Conservation (phyloP, 1,140 invertebrate genomes). For the Muscidifurax raptorellus region DNA sequence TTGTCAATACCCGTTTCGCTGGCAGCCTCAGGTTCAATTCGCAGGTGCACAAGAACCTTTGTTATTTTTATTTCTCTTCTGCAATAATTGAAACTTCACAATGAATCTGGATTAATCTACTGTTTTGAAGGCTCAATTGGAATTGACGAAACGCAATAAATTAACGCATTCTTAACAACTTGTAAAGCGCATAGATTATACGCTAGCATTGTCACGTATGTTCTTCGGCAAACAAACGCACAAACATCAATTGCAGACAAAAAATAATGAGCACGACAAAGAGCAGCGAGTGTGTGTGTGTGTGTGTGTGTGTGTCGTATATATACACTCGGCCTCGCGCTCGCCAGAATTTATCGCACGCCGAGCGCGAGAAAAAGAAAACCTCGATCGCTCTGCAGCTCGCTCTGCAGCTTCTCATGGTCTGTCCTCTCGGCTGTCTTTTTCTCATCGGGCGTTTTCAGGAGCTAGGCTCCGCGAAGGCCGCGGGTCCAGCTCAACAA, state of each 20-base stretch:
- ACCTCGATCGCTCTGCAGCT: constrained; percentile 52
- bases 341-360: constrained; percentile 66
- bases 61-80: too few species aligned
- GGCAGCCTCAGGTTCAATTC: too few species aligned
- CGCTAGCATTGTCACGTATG: background rate
- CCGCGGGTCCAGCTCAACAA: constrained; percentile 49
- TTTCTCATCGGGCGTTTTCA: constrained; percentile 13
- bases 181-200: background rate
- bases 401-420: constrained; percentile 28
- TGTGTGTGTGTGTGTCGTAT: too few species aligned
- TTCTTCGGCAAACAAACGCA: background rate
- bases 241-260: constrained; percentile 10
- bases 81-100: too few species aligned
- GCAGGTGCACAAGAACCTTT: too few species aligned
- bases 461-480: constrained; percentile 52
- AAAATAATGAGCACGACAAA: background rate
- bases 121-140: background rate
- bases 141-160: too few species aligned
- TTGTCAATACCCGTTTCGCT: too few species aligned
- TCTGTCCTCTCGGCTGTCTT: constrained; percentile 16
- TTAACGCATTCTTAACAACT: too few species aligned
- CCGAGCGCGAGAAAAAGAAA: constrained; percentile 51
- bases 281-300: constrained; percentile 27
- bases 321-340: constrained; percentile 60
- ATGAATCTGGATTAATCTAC: too few species aligned